These are phyloP conservation scores for Lonchura striata DNA, from an alignment of 2,113 vertebrate genomes.

Conservation along the genomic window DNA sequence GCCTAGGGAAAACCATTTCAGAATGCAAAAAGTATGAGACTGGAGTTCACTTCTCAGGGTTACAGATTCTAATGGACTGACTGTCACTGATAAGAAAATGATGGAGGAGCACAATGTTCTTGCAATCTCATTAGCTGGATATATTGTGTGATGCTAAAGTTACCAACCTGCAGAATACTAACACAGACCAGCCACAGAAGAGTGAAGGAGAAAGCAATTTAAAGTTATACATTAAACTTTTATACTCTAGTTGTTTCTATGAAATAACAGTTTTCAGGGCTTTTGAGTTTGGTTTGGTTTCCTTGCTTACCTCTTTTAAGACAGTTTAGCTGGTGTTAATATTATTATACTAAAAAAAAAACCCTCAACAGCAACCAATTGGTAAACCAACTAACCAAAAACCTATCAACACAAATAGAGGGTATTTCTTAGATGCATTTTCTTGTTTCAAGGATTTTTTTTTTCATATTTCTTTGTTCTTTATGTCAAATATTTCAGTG, in stretches of 20 bases:
- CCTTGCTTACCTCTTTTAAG: neutral
- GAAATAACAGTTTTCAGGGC: neutral
- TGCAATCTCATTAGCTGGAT: conserved; percentile 73
- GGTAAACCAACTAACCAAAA: neutral
- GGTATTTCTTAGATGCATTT: neutral
- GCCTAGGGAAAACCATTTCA: conserved; percentile 54
- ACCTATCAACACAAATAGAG: neutral
- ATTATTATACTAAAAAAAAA: neutral
- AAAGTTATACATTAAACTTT: conserved; percentile 49
- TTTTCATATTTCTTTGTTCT: fast-evolving
- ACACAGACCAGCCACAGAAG: neutral
- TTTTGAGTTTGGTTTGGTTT: neutral
- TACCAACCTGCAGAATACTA: conserved; percentile 57
- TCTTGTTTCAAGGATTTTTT: neutral
- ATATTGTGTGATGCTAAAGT: conserved; percentile 59
- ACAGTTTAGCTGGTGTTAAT: neutral
- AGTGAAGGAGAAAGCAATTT: conserved; percentile 50
- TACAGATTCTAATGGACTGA: conserved; percentile 72
- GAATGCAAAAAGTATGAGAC: conserved; percentile 68
- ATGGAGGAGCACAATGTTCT: conserved; percentile 65
- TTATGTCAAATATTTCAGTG: neutral
- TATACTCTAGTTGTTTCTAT: neutral
- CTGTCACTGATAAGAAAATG: conserved; percentile 78
- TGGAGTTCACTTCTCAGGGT: conserved; percentile 66
- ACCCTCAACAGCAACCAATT: fast-evolving